Base-by-base conservation (phyloP, 2,113 vertebrate species). In the Gambusia holbrooki region DNA sequence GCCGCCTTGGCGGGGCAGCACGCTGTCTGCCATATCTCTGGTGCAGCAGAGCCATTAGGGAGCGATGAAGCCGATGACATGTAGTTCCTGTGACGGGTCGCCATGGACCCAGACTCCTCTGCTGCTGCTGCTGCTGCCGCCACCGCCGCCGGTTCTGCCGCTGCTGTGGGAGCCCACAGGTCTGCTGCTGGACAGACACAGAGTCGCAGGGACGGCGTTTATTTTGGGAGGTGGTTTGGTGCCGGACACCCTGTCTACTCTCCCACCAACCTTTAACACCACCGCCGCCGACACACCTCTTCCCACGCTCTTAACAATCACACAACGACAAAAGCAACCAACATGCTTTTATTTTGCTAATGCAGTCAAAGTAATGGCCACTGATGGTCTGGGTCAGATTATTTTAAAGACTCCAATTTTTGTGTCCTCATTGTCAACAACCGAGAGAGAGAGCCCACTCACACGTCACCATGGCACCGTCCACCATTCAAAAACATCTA, bases 171-270 rank as follows among this genome's bases (percentile, higher is more conserved):
- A 92, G 92, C 87, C 90, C 42, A 5, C 25, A 32, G 83, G 90
- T 89, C 89, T 89, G 78, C 85, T 60, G 68, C 84, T 75, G 84
- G 81, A 89, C 83, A 90, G 83, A 90, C 87, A 89, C 76, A 74
- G 71, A 90, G 89, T 89, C 88, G 68, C 80, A 80, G 33, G 82
- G 84, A 75, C 80, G 72, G 74, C 37, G 76, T 88, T 92, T 94
- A 93, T 94, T 94, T 94, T 93, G 79, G 90, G 92, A 90, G 92
- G 89, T 73, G 88, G 89, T 92, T 85, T 93, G 91, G 92, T 93
- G 93, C 92, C 85, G 93, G 91, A 93, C 92, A 90, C 91, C 77
- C 92, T 92, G 92, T 93, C 92, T 94, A 54, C 91, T 87, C 90
- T 90, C 84, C 77, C 87, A 87, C 87, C 87, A 87, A 77, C 87